Conservation (phyloP, 2,113 vertebrate genomes). For the Stercorarius parasiticus region DNA sequence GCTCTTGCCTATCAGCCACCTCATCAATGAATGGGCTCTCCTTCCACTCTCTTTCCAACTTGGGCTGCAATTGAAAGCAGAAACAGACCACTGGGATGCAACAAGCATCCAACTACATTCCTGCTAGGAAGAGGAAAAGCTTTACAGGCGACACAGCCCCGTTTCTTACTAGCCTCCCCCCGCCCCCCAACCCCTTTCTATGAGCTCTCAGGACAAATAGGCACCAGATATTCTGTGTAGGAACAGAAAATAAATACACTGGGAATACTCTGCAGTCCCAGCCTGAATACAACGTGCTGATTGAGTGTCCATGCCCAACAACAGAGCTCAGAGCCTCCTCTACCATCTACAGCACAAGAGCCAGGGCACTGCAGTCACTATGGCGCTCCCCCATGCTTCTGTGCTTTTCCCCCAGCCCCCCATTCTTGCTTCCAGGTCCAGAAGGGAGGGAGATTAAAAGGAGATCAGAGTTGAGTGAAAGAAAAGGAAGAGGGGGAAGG, state of each 20-base stretch:
- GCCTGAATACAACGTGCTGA: constrained; percentile 49
- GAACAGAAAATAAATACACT: constrained; percentile 65
- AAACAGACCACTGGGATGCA: constrained; percentile 14
- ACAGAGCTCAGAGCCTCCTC: background rate
- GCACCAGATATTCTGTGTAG: constrained; percentile 45
- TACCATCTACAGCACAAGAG: background rate
- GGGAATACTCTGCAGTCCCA: constrained; percentile 33
- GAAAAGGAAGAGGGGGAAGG: background rate
- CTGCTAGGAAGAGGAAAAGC: constrained; percentile 21
- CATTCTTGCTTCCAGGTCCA: background rate
- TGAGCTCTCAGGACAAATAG: constrained; percentile 25
- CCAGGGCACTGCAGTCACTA: background rate
- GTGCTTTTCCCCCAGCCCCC: background rate
- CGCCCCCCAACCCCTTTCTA: background rate
- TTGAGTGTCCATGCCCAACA: constrained; percentile 22
- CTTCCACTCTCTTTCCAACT: constrained; percentile 12
- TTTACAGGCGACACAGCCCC: constrained; percentile 11
- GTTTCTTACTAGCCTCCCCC: background rate
- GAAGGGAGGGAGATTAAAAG: background rate
- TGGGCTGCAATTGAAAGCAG: constrained; percentile 38
- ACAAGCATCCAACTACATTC: background rate
- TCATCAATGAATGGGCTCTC: constrained; percentile 40
- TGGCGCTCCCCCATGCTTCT: background rate
- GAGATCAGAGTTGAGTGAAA: background rate
- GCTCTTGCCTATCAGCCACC: constrained; percentile 38